These are phyloP conservation scores for Hippocampus abdominalis DNA, from an alignment of 2,113 vertebrate species.

Conservation along the genomic window DNA sequence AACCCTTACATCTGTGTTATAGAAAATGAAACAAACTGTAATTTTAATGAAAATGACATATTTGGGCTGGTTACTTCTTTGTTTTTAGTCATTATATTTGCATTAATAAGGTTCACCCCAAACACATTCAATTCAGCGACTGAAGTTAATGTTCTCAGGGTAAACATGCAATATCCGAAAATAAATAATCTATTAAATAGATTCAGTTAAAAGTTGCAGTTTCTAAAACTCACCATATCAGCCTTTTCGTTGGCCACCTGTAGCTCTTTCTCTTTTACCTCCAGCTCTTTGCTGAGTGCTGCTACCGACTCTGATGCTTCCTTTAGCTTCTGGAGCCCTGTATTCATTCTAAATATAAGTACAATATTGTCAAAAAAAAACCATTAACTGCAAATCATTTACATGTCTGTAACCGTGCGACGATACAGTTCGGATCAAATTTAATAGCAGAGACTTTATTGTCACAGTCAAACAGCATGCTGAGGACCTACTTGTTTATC, in stretches of 20 bases:
- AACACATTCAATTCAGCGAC: too few relatives aligned
- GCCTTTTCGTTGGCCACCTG: constrained; percentile 90
- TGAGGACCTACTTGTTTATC: background rate
- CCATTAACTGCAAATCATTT: background rate
- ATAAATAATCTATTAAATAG: background rate
- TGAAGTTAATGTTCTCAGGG: background rate
- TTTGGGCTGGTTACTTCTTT: background rate
- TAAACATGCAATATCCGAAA: background rate
- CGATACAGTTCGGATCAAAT: background rate
- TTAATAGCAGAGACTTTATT: background rate
- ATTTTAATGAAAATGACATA: background rate
- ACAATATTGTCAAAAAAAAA: background rate
- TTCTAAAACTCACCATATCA: constrained; percentile 75
- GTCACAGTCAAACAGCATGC: background rate
- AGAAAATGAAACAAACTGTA: background rate
- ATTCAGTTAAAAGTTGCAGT: background rate
- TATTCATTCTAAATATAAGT: constrained; percentile 81
- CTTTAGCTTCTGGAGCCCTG: constrained; percentile 88
- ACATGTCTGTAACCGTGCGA: background rate
- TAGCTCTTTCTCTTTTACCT: constrained; percentile 89
- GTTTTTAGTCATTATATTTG: background rate
- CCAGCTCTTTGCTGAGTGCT: constrained; percentile 85
- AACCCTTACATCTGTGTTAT: background rate
- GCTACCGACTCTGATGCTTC: constrained; percentile 92
- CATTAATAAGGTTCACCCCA: too few relatives aligned